phyloP scores from a whole-genome alignment of 2,888 invertebrate species.

The Meghimatium bilineatum region DNA sequence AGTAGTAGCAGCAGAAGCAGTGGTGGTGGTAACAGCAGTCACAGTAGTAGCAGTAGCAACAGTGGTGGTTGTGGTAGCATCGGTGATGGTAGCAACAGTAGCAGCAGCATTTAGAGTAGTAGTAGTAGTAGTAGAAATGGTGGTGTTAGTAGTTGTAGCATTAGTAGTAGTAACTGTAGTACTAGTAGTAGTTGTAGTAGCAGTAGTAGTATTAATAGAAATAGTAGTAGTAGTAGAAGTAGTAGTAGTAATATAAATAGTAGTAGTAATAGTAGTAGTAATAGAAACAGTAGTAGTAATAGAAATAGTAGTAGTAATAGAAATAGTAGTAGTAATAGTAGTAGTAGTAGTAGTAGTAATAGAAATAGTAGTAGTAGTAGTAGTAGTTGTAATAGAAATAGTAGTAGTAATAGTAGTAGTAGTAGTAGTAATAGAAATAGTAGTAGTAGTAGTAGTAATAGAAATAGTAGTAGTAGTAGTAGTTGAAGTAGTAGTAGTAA shows the following conservation, averaged over 20 bases:
- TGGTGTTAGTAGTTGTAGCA: constrained; percentile 1
- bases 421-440: not conserved
- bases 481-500: not conserved
- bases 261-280: not conserved
- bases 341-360: not conserved
- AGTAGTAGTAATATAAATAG: not conserved
- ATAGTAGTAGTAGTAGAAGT: not conserved
- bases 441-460: constrained; percentile 5
- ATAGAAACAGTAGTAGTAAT: not conserved
- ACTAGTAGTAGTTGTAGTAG: not conserved
- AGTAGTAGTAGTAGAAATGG: not conserved
- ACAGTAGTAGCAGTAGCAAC: not conserved
- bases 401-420: not conserved
- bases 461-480: not conserved
- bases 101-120: not conserved
- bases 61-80: not conserved
- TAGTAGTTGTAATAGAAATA: not conserved
- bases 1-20: not conserved
- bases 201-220: not conserved
- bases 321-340: not conserved
- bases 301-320: not conserved
- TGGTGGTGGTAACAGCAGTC: not conserved
- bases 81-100: not conserved
- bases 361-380: not conserved
- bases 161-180: not conserved